phyloP scores from a whole-genome alignment of 2,888 invertebrate species.

The Cheilosia grossa region DNA sequence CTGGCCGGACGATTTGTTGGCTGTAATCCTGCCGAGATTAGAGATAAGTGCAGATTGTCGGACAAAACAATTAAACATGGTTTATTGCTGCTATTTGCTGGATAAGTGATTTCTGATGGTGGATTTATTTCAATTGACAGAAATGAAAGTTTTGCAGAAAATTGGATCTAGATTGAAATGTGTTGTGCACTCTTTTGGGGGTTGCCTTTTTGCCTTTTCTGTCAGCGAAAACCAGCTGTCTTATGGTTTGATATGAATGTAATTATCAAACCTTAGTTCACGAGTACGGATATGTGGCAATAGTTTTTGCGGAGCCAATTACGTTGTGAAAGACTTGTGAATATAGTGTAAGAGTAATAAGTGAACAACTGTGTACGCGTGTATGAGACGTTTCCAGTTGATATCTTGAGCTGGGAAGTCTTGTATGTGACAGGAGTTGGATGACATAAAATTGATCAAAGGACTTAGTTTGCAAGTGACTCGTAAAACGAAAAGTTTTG shows the following conservation, averaged over 20 bases:
- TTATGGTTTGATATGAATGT: too few species aligned
- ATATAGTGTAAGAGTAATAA: too few species aligned
- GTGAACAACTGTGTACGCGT: too few species aligned
- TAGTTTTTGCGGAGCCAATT: too few species aligned
- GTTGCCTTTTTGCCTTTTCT: background rate
- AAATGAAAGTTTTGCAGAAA: background rate
- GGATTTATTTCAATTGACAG: slow-evolving; percentile 52
- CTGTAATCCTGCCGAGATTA: slow-evolving; percentile 61
- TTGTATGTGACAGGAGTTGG: too few species aligned
- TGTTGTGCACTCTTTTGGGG: background rate
- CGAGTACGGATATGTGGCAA: too few species aligned
- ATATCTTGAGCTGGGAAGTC: too few species aligned
- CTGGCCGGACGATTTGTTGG: slow-evolving; percentile 40
- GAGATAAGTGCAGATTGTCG: slow-evolving; percentile 58
- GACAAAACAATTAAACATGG: slow-evolving; percentile 63
- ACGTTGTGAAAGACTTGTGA: too few species aligned
- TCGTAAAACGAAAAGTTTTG: background rate
- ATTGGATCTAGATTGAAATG: background rate
- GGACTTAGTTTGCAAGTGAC: too few species aligned
- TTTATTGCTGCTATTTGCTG: slow-evolving; percentile 62
- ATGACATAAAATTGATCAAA: background rate
- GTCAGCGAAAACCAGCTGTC: too few species aligned
- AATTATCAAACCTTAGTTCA: too few species aligned
- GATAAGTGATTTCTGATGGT: slow-evolving; percentile 57
- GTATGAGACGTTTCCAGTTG: too few species aligned